These are phyloP conservation scores for Anthopleura sola DNA, from an alignment of 64 coral and sea anemone genomes.

Conservation along the genomic window DNA sequence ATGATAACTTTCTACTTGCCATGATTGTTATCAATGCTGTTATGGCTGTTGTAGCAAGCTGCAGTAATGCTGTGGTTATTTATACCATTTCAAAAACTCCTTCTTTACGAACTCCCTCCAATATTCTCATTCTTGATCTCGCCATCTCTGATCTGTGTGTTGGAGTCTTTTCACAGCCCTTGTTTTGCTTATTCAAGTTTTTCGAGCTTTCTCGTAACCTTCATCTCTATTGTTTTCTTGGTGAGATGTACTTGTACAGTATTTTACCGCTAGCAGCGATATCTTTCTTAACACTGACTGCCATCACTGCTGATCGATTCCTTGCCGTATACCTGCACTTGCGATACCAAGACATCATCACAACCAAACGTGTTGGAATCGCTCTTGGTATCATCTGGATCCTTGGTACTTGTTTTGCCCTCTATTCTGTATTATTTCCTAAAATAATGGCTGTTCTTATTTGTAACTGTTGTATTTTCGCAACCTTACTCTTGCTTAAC, in stretches of 20 bases:
- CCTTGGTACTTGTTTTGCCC: background rate
- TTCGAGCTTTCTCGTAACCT: background rate
- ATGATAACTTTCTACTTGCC: background rate
- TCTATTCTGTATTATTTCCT: background rate
- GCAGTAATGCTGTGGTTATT: background rate
- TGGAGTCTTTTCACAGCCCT: background rate
- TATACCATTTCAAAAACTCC: background rate
- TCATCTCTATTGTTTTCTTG: background rate
- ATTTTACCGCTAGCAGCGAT: too few relatives aligned
- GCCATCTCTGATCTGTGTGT: too few relatives aligned
- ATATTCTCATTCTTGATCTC: background rate
- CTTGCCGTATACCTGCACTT: background rate
- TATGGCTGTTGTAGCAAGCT: background rate
- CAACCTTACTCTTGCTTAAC: background rate
- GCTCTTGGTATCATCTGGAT: background rate
- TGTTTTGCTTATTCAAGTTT: background rate
- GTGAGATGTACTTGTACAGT: too few relatives aligned
- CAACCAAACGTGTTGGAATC: constrained; percentile 9
- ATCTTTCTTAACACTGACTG: too few relatives aligned
- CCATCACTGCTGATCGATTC: background rate
- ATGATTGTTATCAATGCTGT: background rate
- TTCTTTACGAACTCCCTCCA: constrained; percentile 15
- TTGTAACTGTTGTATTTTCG: background rate
- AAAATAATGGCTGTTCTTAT: background rate
- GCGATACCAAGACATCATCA: background rate